Conservation (phyloP, 2,888 invertebrate genomes). For the Drosophila stalkeri region DNA sequence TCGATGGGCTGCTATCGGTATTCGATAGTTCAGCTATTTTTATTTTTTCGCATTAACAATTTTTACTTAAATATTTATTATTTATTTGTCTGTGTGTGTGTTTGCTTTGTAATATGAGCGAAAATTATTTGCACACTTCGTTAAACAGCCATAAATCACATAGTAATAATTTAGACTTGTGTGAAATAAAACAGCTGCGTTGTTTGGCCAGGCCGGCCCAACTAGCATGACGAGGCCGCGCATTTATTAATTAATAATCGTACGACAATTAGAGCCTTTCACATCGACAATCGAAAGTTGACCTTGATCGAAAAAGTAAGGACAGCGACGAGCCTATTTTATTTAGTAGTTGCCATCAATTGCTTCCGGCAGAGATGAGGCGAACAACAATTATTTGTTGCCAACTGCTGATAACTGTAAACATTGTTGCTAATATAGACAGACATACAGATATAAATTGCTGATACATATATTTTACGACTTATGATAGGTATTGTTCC, state of each 20-base stretch:
- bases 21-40: slow-evolving; percentile 3
- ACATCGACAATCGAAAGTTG: slow-evolving; percentile 14
- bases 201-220: neutral
- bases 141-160: slow-evolving; percentile 37
- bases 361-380: slow-evolving; percentile 10
- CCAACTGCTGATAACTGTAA: slow-evolving; percentile 54
- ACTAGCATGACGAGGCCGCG: slow-evolving; percentile 10
- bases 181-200: slow-evolving; percentile 53
- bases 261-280: slow-evolving; percentile 12
- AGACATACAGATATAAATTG: neutral
- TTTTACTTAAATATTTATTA: slow-evolving; percentile 1
- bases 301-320: slow-evolving; percentile 13
- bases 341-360: slow-evolving; percentile 15
- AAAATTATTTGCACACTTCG: slow-evolving; percentile 43
- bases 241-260: slow-evolving; percentile 22
- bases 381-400: slow-evolving; percentile 41
- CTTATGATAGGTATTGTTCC: slow-evolving; percentile 17
- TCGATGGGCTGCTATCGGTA: neutral
- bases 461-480: slow-evolving; percentile 20
- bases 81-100: slow-evolving; percentile 7
- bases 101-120: slow-evolving; percentile 38
- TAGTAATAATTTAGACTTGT: slow-evolving; percentile 43
- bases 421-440: neutral
- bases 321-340: neutral
- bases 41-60: slow-evolving; percentile 5